A percentile compares a stretch with the other conserved stretches of the same genome.
Evolutionary conservation across 2,797 vertebrate genomes (phyloP).

Genomic region (Cottoperca gobio): DNA sequence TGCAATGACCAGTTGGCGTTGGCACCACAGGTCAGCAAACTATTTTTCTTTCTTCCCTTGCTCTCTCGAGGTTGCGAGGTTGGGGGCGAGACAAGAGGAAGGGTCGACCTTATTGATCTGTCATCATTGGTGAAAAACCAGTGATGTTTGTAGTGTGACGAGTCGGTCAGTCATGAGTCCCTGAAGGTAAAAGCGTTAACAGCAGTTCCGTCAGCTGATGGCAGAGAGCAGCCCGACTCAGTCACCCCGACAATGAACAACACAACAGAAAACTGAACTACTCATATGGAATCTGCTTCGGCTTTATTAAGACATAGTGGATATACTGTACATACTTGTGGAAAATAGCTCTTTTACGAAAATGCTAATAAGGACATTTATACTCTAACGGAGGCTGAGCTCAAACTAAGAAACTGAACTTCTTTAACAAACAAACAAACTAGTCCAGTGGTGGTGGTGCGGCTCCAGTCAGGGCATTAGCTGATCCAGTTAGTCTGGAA

Average conservation of each 20-base stretch:
- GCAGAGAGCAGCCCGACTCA: neutral
- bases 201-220: conserved; percentile 41
- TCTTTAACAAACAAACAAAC: too few relatives aligned
- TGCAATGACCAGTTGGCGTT: too few relatives aligned
- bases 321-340: neutral
- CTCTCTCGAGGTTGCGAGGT: neutral
- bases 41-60: neutral
- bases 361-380: neutral
- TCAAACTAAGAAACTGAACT: too few relatives aligned
- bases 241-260: neutral
- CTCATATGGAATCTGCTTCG: neutral
- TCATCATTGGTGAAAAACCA: neutral
- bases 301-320: neutral
- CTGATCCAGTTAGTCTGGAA: neutral
- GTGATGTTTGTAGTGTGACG: conserved; percentile 10
- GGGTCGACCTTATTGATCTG: neutral
- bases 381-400: neutral
- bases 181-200: conserved; percentile 13
- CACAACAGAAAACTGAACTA: neutral
- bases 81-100: neutral
- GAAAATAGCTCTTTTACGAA: neutral
- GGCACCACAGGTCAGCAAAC: neutral
- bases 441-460: neutral
- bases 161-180: conserved; percentile 5
- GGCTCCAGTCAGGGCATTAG: neutral